A percentile compares a stretch with the other conserved stretches of the same genome.
Conservation (phyloP, 2,113 vertebrate species). For the Hymenochirus boettgeri region DNA sequence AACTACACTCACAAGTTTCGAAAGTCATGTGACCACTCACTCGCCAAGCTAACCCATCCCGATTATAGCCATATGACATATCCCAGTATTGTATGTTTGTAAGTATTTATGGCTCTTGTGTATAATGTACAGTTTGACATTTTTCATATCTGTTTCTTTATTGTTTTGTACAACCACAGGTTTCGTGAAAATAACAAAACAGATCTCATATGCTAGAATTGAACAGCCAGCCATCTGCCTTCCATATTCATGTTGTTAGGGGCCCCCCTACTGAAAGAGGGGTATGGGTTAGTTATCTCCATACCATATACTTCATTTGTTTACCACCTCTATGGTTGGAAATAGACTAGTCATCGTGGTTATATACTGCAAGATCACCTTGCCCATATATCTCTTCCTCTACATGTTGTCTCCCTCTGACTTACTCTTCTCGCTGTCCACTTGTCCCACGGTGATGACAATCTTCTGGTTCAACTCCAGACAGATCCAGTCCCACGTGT, state of each 20-base stretch:
- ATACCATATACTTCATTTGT: conserved; percentile 11
- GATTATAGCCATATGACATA: too few relatives aligned
- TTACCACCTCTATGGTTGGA: conserved; percentile 1
- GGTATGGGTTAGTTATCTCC: conserved; percentile 1
- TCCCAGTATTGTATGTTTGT: too few relatives aligned
- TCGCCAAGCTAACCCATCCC: too few relatives aligned
- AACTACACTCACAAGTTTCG: too few relatives aligned
- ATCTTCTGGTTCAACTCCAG: conserved; percentile 17
- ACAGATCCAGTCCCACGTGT: conserved; percentile 1
- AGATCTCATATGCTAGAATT: neutral
- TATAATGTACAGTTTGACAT: too few relatives aligned
- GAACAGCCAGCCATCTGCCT: conserved; percentile 9
- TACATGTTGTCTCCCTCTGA: conserved; percentile 9
- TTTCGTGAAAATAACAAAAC: too few relatives aligned
- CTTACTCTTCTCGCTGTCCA: neutral
- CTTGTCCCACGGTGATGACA: conserved; percentile 9
- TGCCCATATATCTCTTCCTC: conserved; percentile 15
- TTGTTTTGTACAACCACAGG: too few relatives aligned
- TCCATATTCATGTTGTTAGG: neutral
- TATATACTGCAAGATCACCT: conserved; percentile 2
- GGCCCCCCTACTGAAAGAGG: neutral
- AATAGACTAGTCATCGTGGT: conserved; percentile 9
- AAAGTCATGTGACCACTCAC: too few relatives aligned
- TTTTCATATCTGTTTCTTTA: too few relatives aligned
- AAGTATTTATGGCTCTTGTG: too few relatives aligned